Evolutionary conservation across 2,113 vertebrate genomes (phyloP), one percentile per base, ranked within the genome.

Genomic region (Octodon degus): DNA sequence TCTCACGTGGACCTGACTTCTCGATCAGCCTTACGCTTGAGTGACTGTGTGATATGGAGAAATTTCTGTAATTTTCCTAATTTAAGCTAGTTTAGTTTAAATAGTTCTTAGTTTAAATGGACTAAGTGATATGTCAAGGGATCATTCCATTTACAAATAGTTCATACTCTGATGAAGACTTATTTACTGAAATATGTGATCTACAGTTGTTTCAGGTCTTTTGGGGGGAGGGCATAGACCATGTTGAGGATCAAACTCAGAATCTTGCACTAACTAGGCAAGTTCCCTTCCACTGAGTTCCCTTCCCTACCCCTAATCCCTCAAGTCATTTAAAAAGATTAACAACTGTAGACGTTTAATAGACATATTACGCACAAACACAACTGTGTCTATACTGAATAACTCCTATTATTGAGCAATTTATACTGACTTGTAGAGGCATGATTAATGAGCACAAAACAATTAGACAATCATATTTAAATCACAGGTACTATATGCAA

Each of bases 331-430:
- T 89, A 86, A 86, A 90, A 82, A 68, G 65, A 91, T 94, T 67
- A 95, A 86, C 60, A 77, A 37, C 65, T 37, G 58, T 14, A 88
- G 88, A 88, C 50, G 20, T 7, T 32, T 60, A 5, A 8, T 40
- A 72, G 43, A 80, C 16, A 60, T 67, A 22, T 13, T 27, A 40
- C 47, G 68, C 0, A 83, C 16, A 72, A 76, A 86, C 22, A 72
- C 20, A 47, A 67, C 67, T 80, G 43, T 53, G 40, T 89, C 8
- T 58, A 37, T 32, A 30, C 25, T n/a, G 34, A 80, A 89, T 63
- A 53, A 91, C 62, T 67, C 47, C 43, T 94, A 9, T 55, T 34
- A 20, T 95, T 92, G 81, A 86, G 24, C 34, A 95, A 87, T 93
- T 92, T 50, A 43, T 81, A 60, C 77, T 84, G 65, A 85, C 11